phyloP scores from a whole-genome alignment of 2,888 invertebrate genomes.

The Drosophila mercatorum region DNA sequence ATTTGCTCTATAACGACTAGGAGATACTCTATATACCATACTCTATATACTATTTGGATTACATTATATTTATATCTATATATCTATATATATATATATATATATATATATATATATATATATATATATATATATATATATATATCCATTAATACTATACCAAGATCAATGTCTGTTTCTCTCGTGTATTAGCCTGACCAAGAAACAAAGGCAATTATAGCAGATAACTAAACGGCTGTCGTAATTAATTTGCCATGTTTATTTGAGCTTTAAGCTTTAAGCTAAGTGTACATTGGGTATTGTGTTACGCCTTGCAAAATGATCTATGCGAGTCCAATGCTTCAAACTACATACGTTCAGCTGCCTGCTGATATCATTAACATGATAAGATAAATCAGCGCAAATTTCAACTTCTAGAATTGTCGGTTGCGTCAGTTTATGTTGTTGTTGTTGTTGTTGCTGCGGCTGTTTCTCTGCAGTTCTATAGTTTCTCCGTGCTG shows the following conservation, averaged over 20 bases:
- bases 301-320: constrained; percentile 18
- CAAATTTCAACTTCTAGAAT: constrained; percentile 31
- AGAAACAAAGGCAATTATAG: not conserved
- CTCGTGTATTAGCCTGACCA: not conserved
- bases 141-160: too few species aligned
- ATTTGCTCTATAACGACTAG: not conserved
- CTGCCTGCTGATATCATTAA: constrained; percentile 40
- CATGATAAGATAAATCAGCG: constrained; percentile 64
- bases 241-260: constrained; percentile 10
- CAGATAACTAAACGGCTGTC: not conserved
- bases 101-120: not conserved
- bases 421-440: constrained; percentile 46
- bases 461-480: constrained; percentile 53
- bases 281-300: constrained; percentile 17
- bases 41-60: not conserved
- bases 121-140: not conserved
- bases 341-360: constrained; percentile 11
- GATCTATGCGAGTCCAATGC: constrained; percentile 25
- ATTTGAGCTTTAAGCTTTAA: constrained; percentile 6
- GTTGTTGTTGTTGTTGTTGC: constrained; percentile 14
- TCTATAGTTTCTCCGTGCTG: constrained; percentile 65
- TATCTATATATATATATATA: not conserved
- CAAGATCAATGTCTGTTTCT: not conserved
- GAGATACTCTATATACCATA: not conserved
- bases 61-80: not conserved